Evolutionary conservation across 2,113 vertebrate species (phyloP).

Genomic region (Sisor rabdophorus): DNA sequence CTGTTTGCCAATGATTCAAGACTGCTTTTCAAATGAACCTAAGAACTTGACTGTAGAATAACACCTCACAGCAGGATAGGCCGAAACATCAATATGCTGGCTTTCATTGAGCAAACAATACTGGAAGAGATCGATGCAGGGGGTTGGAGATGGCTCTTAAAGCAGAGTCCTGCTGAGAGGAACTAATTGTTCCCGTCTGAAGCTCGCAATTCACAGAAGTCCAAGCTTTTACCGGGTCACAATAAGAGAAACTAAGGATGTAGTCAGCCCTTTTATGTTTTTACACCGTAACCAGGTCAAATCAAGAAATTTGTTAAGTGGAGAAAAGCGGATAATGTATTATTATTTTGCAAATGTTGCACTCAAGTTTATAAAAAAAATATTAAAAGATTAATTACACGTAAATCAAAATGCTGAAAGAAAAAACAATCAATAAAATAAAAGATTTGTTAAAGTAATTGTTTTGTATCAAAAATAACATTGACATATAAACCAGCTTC

Average conservation of each 20-base stretch:
- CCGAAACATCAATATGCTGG: conserved; percentile 42
- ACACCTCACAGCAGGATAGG: conserved; percentile 22
- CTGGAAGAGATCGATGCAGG: conserved; percentile 39
- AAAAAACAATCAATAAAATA: neutral
- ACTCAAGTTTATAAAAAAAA: conserved; percentile 20
- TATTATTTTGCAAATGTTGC: neutral
- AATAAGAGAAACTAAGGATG: conserved; percentile 9
- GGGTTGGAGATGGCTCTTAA: conserved; percentile 37
- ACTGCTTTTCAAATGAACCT: conserved; percentile 32
- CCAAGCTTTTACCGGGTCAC: conserved; percentile 1
- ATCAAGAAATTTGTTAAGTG: neutral
- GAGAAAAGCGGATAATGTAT: neutral
- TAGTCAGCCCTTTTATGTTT: conserved; percentile 10
- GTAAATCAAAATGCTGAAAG: neutral
- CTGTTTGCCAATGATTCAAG: neutral
- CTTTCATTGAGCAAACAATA: conserved; percentile 45
- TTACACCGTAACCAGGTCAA: conserved; percentile 3
- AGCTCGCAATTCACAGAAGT: conserved; percentile 27
- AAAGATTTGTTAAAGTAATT: neutral
- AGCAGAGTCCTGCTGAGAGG: conserved; percentile 31
- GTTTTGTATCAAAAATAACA: neutral
- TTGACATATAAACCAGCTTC: neutral
- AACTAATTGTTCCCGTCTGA: conserved; percentile 35
- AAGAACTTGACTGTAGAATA: conserved; percentile 35
- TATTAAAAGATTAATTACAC: neutral